Evolutionary conservation across 2,888 invertebrate genomes (phyloP), one percentile per base, ranked within the genome.

Genomic region (Melieria omissa): DNA sequence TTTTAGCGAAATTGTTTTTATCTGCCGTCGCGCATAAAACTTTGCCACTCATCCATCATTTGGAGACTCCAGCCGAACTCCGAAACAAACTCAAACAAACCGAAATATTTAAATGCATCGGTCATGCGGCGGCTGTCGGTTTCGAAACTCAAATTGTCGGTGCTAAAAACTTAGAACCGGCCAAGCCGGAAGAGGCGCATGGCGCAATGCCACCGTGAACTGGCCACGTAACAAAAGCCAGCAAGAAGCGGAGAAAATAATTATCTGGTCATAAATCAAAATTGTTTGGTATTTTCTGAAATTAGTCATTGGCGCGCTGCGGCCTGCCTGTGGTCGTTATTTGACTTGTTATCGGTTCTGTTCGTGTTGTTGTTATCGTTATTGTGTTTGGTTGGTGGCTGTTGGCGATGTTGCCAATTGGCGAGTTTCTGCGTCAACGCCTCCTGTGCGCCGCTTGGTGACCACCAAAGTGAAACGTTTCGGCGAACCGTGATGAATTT

Each of bases 321-420:
- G 12, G 61, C 10, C 7, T 29, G 29, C 29, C 29, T 29, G 29
- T 29, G n/a, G 57, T 29, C 57, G 57, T 57, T 57, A 29, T 29
- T 29, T 29, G 29, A 29, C 29, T 29, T 29, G 29, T 29, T 29
- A 16, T 57, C 14, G 14, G 7, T 55, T 10, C 55, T 55, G 55
- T 14, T 55, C 3, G n/a, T 55, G 55, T 29, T 29, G 29, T 29
- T 29, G 29, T 29, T n/a, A 47, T 63, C 46, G 63, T 14, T 63
- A 7, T 46, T 47, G 41, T 8, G 47, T 8, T 42, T n/a, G n/a
- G 9, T 7, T 8, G 8, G 6, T 54, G 45, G 47, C 54, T 70
- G 12, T 67, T 62, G 62, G 57, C 54, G 69, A 69, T 69, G 62
- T 69, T 72, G 70, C 47, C 74, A 60, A 66, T 54, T 61, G 55